Conservation (phyloP, 2,113 vertebrate species). For the Phodopus roborovskii region DNA sequence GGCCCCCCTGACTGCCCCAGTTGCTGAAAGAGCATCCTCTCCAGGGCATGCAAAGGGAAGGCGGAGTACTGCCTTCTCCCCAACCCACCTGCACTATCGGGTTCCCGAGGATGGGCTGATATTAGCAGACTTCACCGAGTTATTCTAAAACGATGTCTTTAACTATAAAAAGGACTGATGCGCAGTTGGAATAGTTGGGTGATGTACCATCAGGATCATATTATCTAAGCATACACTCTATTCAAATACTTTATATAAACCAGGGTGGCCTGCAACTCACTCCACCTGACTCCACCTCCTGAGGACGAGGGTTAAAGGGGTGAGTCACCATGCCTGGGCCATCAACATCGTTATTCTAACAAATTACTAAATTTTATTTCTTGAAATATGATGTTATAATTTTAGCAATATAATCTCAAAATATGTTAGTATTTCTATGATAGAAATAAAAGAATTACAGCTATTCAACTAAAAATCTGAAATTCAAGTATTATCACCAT, state of each 20-base stretch:
- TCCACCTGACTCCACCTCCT: background rate
- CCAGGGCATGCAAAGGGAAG: background rate
- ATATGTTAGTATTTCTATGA: slow-evolving; percentile 29
- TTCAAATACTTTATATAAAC: background rate
- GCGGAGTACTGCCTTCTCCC: background rate
- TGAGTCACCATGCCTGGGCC: background rate
- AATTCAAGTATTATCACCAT: slow-evolving; percentile 48
- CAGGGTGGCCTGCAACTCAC: background rate
- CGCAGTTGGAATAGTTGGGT: background rate
- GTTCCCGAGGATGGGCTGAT: background rate
- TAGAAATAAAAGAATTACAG: slow-evolving; percentile 20
- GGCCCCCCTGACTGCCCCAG: background rate
- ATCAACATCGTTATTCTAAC: background rate
- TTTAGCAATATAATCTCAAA: slow-evolving; percentile 37
- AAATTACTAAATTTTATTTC: slow-evolving; percentile 48
- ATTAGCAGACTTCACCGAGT: slow-evolving; percentile 12
- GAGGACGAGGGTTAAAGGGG: background rate
- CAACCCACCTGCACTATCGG: background rate
- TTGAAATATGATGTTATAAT: slow-evolving; percentile 30
- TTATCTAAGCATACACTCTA: slow-evolving; percentile 11
- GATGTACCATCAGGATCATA: background rate
- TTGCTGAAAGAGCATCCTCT: background rate
- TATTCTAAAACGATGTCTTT: slow-evolving; percentile 38
- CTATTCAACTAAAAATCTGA: slow-evolving; percentile 56
- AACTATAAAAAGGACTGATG: background rate